Evolutionary conservation across 2,888 invertebrate species (phyloP).

Genomic region (Drosophila borealis): DNA sequence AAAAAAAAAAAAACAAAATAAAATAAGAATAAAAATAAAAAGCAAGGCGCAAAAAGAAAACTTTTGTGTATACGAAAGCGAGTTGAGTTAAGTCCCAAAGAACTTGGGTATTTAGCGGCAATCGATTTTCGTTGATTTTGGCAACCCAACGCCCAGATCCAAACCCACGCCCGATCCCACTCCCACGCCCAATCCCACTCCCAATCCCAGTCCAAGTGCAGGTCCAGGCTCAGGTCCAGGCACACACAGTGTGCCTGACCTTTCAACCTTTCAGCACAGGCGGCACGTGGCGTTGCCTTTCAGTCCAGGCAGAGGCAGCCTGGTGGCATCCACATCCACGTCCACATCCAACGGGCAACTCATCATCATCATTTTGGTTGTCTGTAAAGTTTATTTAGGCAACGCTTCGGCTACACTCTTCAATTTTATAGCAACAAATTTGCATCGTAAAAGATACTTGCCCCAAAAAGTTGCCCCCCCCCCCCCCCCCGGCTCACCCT

Average conservation of each 20-base stretch:
- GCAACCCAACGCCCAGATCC: slow-evolving; percentile 21
- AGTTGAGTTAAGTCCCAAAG: slow-evolving; percentile 71
- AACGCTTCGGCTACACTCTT: slow-evolving; percentile 73
- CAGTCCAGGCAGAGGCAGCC: slow-evolving; percentile 25
- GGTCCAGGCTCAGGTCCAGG: slow-evolving; percentile 1
- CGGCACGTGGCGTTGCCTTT: slow-evolving; percentile 67
- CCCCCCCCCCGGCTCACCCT: slow-evolving; percentile 23
- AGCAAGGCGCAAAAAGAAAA: slow-evolving; percentile 34
- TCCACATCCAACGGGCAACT: slow-evolving; percentile 52
- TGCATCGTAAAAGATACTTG: slow-evolving; percentile 78
- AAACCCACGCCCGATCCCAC: not conserved
- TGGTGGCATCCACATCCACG: slow-evolving; percentile 36
- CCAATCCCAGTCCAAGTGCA: too few relatives aligned
- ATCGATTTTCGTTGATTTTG: slow-evolving; percentile 79
- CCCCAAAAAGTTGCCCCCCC: slow-evolving; percentile 32
- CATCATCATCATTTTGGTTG: slow-evolving; percentile 77
- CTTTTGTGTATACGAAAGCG: slow-evolving; percentile 39
- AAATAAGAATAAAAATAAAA: slow-evolving; percentile 21
- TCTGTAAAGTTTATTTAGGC: slow-evolving; percentile 79
- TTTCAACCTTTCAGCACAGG: slow-evolving; percentile 73
- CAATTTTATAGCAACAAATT: slow-evolving; percentile 80
- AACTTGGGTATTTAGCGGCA: slow-evolving; percentile 76
- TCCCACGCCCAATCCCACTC: not conserved
- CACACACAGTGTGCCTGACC: slow-evolving; percentile 57
- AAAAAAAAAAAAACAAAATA: slow-evolving; percentile 14